Evolutionary conservation across 2,888 invertebrate species (phyloP).

Genomic region (Theretra japonica): DNA sequence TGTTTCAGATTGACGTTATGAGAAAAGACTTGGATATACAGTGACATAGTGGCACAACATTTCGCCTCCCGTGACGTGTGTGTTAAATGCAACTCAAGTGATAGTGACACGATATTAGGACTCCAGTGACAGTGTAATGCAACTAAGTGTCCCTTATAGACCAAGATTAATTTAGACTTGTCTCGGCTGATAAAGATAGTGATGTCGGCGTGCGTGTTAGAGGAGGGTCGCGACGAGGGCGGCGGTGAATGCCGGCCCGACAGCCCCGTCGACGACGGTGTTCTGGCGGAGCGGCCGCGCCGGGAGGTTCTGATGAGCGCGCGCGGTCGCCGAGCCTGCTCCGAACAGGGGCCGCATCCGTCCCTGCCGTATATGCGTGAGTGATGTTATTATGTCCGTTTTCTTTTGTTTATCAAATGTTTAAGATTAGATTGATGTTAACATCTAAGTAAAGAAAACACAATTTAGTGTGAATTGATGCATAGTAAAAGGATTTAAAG

Average conservation of each 20-base stretch:
- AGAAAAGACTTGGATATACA: neutral
- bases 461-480: neutral
- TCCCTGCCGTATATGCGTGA: conserved; percentile 74
- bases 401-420: no score
- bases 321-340: conserved; percentile 86
- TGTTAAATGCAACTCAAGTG: no score
- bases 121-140: neutral
- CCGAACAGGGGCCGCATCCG: conserved; percentile 89
- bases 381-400: conserved; percentile 40
- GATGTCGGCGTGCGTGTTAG: conserved; percentile 78
- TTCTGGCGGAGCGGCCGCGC: conserved; percentile 75
- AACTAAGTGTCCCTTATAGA: neutral
- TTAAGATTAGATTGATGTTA: neutral
- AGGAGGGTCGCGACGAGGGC: conserved; percentile 74
- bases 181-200: conserved; percentile 43
- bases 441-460: neutral
- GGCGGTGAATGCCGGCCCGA: conserved; percentile 58
- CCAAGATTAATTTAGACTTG: conserved; percentile 14
- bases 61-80: no score
- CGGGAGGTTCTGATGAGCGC: conserved; percentile 84
- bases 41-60: neutral
- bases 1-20: conserved; percentile 11
- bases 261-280: conserved; percentile 48
- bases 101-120: neutral
- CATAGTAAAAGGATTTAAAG: no score